Base-by-base conservation (phyloP, 2,888 invertebrate genomes). In the Nephrocerus scutellatus region DNA sequence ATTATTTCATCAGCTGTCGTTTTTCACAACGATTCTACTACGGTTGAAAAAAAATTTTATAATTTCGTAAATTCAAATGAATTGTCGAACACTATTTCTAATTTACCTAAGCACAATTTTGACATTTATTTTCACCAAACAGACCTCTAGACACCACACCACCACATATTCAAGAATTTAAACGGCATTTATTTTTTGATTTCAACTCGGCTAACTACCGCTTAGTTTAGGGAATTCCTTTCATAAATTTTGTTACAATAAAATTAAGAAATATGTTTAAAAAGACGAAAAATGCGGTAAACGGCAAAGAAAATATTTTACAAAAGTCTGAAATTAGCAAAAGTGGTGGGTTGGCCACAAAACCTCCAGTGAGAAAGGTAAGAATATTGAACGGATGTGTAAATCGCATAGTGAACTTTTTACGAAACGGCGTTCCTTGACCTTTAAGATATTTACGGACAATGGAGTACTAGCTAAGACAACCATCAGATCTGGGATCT, bases 301-400 rank as follows among this genome's bases (percentile, higher is more conserved):
- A 51, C 18, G 37, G 50, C 4, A 59, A 58, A 21, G 59, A 58
- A 40, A 58, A 59, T 47, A 39, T 49, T 25, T 36, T 47, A 6
- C 28, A 28, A n/a, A 43, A 36, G 21, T 6, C 31, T 6, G 36
- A 8, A 7, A 29, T 15, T 15, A 14, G 14, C 15, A 29, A 14
- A 29, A 18, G 29, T n/a, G n/a, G n/a, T n/a, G n/a, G n/a, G n/a
- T n/a, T n/a, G n/a, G n/a, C n/a, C n/a, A n/a, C n/a, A n/a, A n/a
- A n/a, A 29, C 15, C 23, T 36, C 21, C 29, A 15, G 7, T 20
- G n/a, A 34, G 14, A 25, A 34, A 25, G 25, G 33, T 33, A 25
- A n/a, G 15, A 13, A 13, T 15, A 12, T 15, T 14, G 6, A 12
- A 20, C 16, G 15, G 20, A 19, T 36, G 6, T 5, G n/a, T 20